Percentiles rank a stretch among this genome's conserved stretches.
phyloP scores from a whole-genome alignment of 2,797 vertebrate genomes.

The Notolabrus celidotus region DNA sequence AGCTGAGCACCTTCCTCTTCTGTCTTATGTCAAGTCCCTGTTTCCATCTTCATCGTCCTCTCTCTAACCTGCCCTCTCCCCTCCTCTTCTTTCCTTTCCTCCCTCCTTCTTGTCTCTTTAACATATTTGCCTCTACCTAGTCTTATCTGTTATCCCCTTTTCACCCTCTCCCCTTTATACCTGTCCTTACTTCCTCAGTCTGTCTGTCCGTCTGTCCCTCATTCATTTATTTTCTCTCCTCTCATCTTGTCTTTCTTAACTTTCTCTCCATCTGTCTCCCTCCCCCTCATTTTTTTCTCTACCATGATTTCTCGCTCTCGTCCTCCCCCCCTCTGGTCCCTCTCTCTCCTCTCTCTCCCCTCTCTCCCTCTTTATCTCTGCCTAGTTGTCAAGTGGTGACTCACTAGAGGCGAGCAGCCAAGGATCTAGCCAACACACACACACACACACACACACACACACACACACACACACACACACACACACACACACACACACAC shows the following conservation, averaged over 20 bases:
- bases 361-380: constrained; percentile 54
- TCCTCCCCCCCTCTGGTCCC: neutral
- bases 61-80: constrained; percentile 18
- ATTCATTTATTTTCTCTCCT: too few relatives aligned
- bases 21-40: constrained; percentile 12
- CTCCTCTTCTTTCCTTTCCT: neutral
- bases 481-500: constrained; percentile 42
- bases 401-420: constrained; percentile 72
- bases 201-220: too few relatives aligned
- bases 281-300: constrained; percentile 10
- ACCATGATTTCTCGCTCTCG: constrained; percentile 14
- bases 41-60: constrained; percentile 15
- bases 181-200: neutral
- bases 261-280: constrained; percentile 33
- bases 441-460: constrained; percentile 21
- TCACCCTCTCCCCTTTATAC: neutral
- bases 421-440: constrained; percentile 50
- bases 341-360: constrained; percentile 15
- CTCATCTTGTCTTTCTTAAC: constrained; percentile 35
- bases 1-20: constrained; percentile 11
- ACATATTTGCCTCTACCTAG: neutral
- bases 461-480: constrained; percentile 8
- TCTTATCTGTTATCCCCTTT: constrained; percentile 13
- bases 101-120: neutral
- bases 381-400: constrained; percentile 74